phyloP scores from a whole-genome alignment of 2,888 invertebrate species.

The Metacarcinus magister region DNA sequence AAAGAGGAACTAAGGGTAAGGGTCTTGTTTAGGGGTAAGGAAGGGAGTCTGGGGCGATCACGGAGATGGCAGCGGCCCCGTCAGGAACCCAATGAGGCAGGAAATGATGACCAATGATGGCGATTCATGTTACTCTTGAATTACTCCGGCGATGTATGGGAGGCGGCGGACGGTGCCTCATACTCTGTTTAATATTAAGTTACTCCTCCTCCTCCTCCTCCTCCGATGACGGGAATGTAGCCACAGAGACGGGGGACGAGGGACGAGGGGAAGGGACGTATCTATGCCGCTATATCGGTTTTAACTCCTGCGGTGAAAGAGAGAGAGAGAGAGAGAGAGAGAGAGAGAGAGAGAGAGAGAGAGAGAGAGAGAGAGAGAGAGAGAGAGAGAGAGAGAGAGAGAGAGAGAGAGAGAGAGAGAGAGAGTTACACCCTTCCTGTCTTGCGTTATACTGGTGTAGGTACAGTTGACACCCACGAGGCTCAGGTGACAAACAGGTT shows the following conservation, averaged over 20 bases:
- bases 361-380: conserved; percentile 14
- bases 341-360: conserved; percentile 26
- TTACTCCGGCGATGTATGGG: conserved; percentile 34
- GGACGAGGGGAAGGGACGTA: neutral
- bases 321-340: conserved; percentile 26
- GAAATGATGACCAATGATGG: conserved; percentile 61
- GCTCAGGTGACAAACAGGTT: no score
- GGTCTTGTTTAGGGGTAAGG: neutral
- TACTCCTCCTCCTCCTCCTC: no score
- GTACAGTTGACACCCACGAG: no score
- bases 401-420: conserved; percentile 16
- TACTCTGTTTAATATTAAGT: neutral
- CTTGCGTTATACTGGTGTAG: no score
- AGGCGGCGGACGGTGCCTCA: neutral
- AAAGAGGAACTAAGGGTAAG: neutral
- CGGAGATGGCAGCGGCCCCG: neutral
- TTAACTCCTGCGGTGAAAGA: neutral
- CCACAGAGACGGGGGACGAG: neutral
- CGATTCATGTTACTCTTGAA: conserved; percentile 35
- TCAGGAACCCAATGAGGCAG: conserved; percentile 45
- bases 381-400: conserved; percentile 12
- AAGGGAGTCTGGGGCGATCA: neutral
- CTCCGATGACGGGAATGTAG: neutral
- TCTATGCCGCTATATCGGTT: no score
- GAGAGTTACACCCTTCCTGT: no score